Evolutionary conservation across 2,113 vertebrate genomes (phyloP), one percentile per base, ranked within the genome.

Genomic region (Hemiscyllium ocellatum): DNA sequence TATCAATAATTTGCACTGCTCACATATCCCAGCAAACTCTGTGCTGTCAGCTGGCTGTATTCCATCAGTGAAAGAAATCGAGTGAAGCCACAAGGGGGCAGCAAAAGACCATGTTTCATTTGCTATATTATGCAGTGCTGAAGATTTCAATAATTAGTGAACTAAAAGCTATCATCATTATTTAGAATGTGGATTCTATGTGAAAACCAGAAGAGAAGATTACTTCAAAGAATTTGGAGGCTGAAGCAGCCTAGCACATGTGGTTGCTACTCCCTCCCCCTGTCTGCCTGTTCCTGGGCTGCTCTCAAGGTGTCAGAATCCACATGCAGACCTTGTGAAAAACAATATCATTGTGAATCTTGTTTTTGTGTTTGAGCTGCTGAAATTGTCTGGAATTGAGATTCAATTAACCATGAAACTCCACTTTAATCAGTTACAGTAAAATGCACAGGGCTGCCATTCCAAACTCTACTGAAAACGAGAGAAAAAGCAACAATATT

Each of bases 61-160:
- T 65, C 56, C 1, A 15, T 80, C 85, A 17, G 2, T 26, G 47
- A 52, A 33, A 26, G 33, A n/a, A 90, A 13, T 1, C 5, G 65
- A 65, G 20, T 95, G 68, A 66, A 95, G 66, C 93, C 93, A 95
- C 37, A 20, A 95, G 93, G 24, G 37, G 93, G 93, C 93, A 95
- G 68, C 2, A 69, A 72, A 50, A 29, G 93, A 7, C 93, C 61
- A 93, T 29, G 22, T 50, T 72, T 24, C 29, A 3, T 70, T 89
- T 89, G 52, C 24, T 15, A 56, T 56, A 89, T 56, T 4, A 6
- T 22, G 37, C 80, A 83, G 37, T 37, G 1, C 47, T 42, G 42
- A 12, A 1, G 78, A 83, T 42, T 52, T 12, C 7, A 26, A 61
- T 61, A 90, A 65, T 20, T 20, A 37, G 80, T 26, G 50, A 89